Evolutionary conservation across 2,113 vertebrate genomes (phyloP), one percentile per base, ranked within the genome.

Genomic region (Hassar affinis): DNA sequence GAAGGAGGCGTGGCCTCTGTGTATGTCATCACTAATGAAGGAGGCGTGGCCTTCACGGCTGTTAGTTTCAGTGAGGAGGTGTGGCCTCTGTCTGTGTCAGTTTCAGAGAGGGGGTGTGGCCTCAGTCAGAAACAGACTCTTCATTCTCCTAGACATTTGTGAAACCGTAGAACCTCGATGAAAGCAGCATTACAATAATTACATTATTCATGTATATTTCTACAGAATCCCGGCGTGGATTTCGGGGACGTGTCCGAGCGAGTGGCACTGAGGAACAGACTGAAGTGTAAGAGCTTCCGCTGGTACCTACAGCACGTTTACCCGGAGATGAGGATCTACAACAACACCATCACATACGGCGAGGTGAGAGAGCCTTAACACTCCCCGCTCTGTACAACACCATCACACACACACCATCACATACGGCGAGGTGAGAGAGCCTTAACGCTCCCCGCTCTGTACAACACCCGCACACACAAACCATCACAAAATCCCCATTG

Each of bases 241-340:
- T 99, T 99, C 0, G 98, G 98, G 62, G 97, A 99, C 0, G 96
- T 99, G 79, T 98, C 98, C 0, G 98, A 99, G 89, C 93, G 98
- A 57, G 90, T 95, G 83, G 96, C 96, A 72, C 92, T 99, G 79
- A 96, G 98, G 30, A 96, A 95, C 89, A 94, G 93, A 79, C 92
- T 99, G 83, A 97, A 97, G 30, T 99, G 98, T 89, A 96, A 93
- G 77, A 98, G 95, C 87, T 99, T 99, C 90, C 95, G 94, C 90
- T 99, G 98, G 98, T 99, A 99, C 92, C 93, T 99, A 76, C 96
- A 99, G 87, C 96, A 99, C 0, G 98, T 99, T 82, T 99, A 99
- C 88, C 97, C 98, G 0, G 97, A 99, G 94, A 99, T 99, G 97
- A 93, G 97, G 84, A 94, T 96, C 85, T 99, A 99, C 90, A 99